Conservation (phyloP, 2,888 invertebrate genomes). For the Tipula unca region DNA sequence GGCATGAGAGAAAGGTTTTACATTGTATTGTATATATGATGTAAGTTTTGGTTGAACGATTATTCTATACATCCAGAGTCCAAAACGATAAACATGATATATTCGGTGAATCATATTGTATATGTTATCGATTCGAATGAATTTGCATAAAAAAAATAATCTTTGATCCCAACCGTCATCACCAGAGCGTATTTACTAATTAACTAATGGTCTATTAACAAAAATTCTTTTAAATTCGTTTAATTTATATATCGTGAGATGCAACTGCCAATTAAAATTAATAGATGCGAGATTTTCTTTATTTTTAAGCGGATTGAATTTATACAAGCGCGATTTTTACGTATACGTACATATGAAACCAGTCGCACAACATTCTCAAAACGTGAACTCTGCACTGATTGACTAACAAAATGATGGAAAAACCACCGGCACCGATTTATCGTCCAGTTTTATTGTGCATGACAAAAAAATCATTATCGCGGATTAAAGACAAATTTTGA, state of each 20-base stretch:
- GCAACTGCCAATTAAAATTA: neutral
- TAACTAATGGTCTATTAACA: too few species aligned
- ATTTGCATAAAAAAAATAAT: neutral
- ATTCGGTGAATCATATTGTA: neutral
- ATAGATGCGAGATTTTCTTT: neutral
- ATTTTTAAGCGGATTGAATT: neutral
- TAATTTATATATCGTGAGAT: neutral
- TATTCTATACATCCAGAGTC: neutral
- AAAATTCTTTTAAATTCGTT: neutral
- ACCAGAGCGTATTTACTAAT: neutral
- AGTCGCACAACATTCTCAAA: neutral
- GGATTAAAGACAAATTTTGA: too few species aligned
- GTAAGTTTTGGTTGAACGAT: neutral
- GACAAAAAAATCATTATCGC: too few species aligned
- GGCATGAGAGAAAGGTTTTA: neutral
- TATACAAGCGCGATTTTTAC: neutral
- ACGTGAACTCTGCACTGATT: neutral
- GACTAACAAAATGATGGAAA: neutral
- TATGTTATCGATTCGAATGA: neutral
- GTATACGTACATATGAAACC: too few species aligned
- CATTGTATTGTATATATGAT: neutral
- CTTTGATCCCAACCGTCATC: neutral
- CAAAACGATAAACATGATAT: neutral
- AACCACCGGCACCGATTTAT: neutral
- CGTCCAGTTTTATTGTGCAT: too few species aligned